Evolutionary conservation across 1,140 invertebrate species (phyloP), one percentile per base, ranked within the genome.

Genomic region (Drosophila auraria): DNA sequence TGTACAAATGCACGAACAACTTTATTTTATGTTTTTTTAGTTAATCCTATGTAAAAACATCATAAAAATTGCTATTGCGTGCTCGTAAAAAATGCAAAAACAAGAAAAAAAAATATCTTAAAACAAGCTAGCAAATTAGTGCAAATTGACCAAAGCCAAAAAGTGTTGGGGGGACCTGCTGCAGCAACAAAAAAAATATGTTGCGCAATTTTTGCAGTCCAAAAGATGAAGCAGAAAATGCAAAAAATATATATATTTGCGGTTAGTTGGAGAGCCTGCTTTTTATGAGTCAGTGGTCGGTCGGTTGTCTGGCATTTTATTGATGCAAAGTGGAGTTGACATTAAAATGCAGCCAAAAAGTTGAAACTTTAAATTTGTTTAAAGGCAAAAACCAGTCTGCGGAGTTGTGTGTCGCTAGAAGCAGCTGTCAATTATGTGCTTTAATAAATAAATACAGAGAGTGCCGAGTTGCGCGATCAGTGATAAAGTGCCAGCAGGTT

Each of bases 261-360:
- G 42, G 42, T 14, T 71, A 47, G 51, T 42, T 38, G 40, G 42
- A 47, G n/a, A 47, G 65, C 58, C 58, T 45, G 36, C 44, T 17
- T 71, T 82, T 62, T 74, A 53, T 72, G 63, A 51, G 61, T 73
- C 69, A 79, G 47, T 57, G 57, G 49, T 62, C 49, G 38, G 68
- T 25, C 53, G 50, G 40, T 49, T 33, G 49, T 25, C 63, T 78
- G 76, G 61, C 69, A 80, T 78, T 80, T 73, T 58, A 84, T 83
- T 69, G 73, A 84, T 84, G 77, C 81, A 77, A 83, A 84, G 54
- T 70, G 60, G 47, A 83, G 80, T 84, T 80, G 82, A 79, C 81
- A 83, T 71, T 76, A 76, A 76, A 53, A 57, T 38, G 49, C 23
- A 63, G 50, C 38, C 27, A 4, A 61, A 57, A 47, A 69, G 51